Base-by-base conservation (phyloP, 2,113 vertebrate genomes). In the Camarhynchus parvulus region DNA sequence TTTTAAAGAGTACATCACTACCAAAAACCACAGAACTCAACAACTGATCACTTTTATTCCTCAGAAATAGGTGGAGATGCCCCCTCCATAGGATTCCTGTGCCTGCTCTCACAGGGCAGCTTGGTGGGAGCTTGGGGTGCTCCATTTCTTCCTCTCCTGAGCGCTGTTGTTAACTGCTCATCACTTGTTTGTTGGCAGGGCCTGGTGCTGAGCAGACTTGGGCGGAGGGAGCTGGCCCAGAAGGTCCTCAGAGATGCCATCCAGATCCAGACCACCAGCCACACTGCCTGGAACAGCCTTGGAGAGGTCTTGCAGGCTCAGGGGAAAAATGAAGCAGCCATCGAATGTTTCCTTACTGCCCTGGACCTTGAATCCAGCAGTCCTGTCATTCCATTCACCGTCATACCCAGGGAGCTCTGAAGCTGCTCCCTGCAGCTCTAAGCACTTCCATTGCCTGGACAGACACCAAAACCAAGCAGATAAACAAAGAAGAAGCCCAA, bases 311-410 rank as follows among this genome's bases (percentile, higher is more conserved):
- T 99, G 94, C 99, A 99, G 98, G 98, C 97, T 44, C 98, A 98
- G 69, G 98, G 98, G 82, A 98, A 97, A 92, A 95, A 97, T 0
- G 98, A 99, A 97, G 99, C 98, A 0, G 98, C 99, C 7, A 98
- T 98, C 0, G 99, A 99, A 74, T 99, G 99, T 96, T 99, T 99
- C 97, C 96, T 99, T 62, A 99, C 98, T 0, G 99, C 99, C n/a
- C 97, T 99, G 70, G 99, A 99, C 94, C 98, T 99, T 35, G 99
- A 99, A 97, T 98, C 99, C 92, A 99, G 98, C 98, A 99, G 99
- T 93, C 99, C 99, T 4, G 97, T 99, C 87, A 95, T 99, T 39
- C 99, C 99, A 0, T 99, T 99, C 98, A 98, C 98, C 41, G 96
- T 99, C 97, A 99, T 99, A 92, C 98, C 99, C 77, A 97, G 99